phyloP scores from a whole-genome alignment of 2,888 invertebrate genomes.

The Cyclophora albipunctata region DNA sequence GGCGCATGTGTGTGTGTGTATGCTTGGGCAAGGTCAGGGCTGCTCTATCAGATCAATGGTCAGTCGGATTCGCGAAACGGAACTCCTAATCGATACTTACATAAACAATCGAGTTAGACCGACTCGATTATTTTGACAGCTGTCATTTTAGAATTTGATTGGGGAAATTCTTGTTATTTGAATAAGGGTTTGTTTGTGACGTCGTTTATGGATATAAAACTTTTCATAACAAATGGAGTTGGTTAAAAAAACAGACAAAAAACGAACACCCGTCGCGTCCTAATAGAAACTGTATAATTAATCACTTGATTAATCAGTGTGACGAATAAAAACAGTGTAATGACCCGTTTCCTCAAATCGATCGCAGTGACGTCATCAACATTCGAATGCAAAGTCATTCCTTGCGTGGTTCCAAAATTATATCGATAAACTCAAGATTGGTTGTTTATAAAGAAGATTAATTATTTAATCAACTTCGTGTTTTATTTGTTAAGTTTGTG shows the following conservation, averaged over 20 bases:
- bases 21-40: slow-evolving; percentile 71
- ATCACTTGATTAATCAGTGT: slow-evolving; percentile 74
- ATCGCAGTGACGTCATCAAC: slow-evolving; percentile 69
- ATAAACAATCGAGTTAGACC: not conserved
- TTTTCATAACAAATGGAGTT: too few species aligned
- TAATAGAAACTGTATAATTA: slow-evolving; percentile 70
- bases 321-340: slow-evolving; percentile 74
- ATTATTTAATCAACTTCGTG: too few species aligned
- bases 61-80: slow-evolving; percentile 54
- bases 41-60: slow-evolving; percentile 67
- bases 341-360: slow-evolving; percentile 72
- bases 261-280: slow-evolving; percentile 44
- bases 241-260: slow-evolving; percentile 40
- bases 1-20: slow-evolving; percentile 55
- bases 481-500: too few species aligned
- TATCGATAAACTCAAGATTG: slow-evolving; percentile 33
- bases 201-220: slow-evolving; percentile 12
- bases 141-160: too few species aligned
- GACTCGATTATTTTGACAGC: not conserved
- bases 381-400: slow-evolving; percentile 63
- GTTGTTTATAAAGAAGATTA: not conserved
- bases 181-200: too few species aligned
- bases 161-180: too few species aligned
- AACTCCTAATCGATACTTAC: slow-evolving; percentile 33
- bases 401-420: slow-evolving; percentile 35